Evolutionary conservation across 2,113 vertebrate genomes (phyloP).

Genomic region (Galeopterus variegatus): DNA sequence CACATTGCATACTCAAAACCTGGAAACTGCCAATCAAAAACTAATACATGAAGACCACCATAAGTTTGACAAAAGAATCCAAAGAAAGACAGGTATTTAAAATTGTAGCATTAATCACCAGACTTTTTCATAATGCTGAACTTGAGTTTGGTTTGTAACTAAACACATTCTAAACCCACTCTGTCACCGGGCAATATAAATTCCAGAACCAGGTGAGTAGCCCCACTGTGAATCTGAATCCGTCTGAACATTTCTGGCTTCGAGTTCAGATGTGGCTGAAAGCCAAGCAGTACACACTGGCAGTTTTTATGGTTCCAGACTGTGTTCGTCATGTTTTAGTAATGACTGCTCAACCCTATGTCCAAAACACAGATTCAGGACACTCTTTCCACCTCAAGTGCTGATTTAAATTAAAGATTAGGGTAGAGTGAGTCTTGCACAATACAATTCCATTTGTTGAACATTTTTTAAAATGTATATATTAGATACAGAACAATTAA

Average conservation of each 20-base stretch:
- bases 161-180: conserved; percentile 42
- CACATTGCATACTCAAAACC: conserved; percentile 46
- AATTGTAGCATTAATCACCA: conserved; percentile 1
- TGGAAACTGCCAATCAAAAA: conserved; percentile 78
- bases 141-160: conserved; percentile 29
- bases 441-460: conserved; percentile 81
- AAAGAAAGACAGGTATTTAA: conserved; percentile 38
- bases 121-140: neutral
- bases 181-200: conserved; percentile 37
- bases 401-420: conserved; percentile 80
- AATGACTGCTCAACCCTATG: conserved; percentile 65
- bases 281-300: neutral
- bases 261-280: conserved; percentile 34
- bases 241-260: conserved; percentile 21
- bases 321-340: conserved; percentile 58
- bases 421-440: conserved; percentile 85
- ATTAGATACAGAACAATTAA: conserved; percentile 81
- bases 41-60: neutral
- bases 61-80: neutral
- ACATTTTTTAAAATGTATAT: conserved; percentile 82
- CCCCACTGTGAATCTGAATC: conserved; percentile 69
- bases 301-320: conserved; percentile 47
- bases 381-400: conserved; percentile 83
- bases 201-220: conserved; percentile 69
- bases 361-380: conserved; percentile 76